Base-by-base conservation (phyloP, 2,888 invertebrate genomes). In the Drosophila eohydei region DNA sequence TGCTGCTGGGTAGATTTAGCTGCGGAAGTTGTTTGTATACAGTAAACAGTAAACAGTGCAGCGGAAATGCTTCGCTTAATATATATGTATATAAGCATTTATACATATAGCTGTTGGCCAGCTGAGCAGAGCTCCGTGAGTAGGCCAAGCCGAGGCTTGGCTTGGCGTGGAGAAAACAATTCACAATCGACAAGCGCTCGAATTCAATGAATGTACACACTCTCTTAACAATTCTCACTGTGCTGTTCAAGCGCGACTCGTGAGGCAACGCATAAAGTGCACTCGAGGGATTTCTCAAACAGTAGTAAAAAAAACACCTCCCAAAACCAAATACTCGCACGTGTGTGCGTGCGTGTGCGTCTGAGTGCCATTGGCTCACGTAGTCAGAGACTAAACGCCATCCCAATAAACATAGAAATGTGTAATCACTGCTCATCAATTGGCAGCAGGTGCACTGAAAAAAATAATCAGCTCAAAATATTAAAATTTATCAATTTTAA, bases 401-500 rank as follows among this genome's bases (percentile, higher is more conserved):
- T 60, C 51, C 66, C 61, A 77, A 64, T 78, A 78, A 72, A 66
- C 71, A 70, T 36, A 64, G 77, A 81, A 77, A 69, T 77, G 68
- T 80, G 83, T 84, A 84, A 88, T 84, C 84, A 88, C 83, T 84
- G 88, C 83, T 83, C 86, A 83, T 85, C 88, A 85, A 78, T 80
- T 62, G 66, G 28, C 14, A 38, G 67, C 79, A 60, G 32, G 9
- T 71, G 64, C 88, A 83, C 83, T 61, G 78, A 2, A 14, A 71
- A 14, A 74, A 79, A 71, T 41, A 0, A 14, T 21, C 14, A 12
- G 11, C 26, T 26, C 2, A 11, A 9, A 41, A 57, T n/a, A 16
- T 26, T 54, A n/a, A 9, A 12, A 40, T 55, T n/a, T 16, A 2
- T 0, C n/a, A 9, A n/a, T 36, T 34, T 14, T 4, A 2, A 2